These are phyloP conservation scores for Otocyon megalotis DNA, from an alignment of 2,113 vertebrate species.

Conservation along the genomic window DNA sequence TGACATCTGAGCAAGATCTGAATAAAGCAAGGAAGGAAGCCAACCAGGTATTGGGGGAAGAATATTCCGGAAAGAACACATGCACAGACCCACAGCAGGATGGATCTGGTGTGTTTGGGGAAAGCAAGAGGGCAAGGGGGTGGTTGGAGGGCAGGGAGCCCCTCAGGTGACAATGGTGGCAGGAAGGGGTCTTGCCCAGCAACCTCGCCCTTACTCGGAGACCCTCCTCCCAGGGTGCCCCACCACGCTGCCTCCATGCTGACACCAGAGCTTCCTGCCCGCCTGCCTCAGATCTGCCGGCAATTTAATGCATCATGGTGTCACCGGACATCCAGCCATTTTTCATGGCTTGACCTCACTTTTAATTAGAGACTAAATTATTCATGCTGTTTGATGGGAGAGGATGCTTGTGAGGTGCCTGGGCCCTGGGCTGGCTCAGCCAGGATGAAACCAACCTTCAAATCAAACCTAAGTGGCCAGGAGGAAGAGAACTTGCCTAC, in stretches of 20 bases:
- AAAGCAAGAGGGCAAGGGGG: rapidly evolving
- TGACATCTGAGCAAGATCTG: background rate
- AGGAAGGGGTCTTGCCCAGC: background rate
- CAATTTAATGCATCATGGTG: slow-evolving; percentile 83
- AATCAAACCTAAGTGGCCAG: slow-evolving; percentile 85
- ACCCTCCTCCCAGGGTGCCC: background rate
- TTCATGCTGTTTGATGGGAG: slow-evolving; percentile 90
- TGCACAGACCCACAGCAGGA: background rate
- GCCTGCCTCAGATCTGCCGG: slow-evolving; percentile 82
- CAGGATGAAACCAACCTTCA: slow-evolving; percentile 84
- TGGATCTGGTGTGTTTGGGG: background rate
- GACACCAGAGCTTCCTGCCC: slow-evolving; percentile 66
- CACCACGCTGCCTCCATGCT: rapidly evolving
- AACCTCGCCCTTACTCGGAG: rapidly evolving
- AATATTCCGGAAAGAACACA: background rate
- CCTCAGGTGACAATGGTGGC: rapidly evolving
- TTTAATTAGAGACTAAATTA: slow-evolving; percentile 95
- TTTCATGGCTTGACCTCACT: slow-evolving; percentile 93
- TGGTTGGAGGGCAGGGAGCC: background rate
- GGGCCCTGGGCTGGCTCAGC: slow-evolving; percentile 83
- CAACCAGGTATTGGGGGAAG: background rate
- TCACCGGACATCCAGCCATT: slow-evolving; percentile 87
- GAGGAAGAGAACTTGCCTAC: slow-evolving; percentile 85
- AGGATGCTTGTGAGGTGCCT: slow-evolving; percentile 81
- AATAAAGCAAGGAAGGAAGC: background rate